These are phyloP conservation scores for Cheilinus undulatus DNA, from an alignment of 2,113 vertebrate genomes.

Conservation along the genomic window DNA sequence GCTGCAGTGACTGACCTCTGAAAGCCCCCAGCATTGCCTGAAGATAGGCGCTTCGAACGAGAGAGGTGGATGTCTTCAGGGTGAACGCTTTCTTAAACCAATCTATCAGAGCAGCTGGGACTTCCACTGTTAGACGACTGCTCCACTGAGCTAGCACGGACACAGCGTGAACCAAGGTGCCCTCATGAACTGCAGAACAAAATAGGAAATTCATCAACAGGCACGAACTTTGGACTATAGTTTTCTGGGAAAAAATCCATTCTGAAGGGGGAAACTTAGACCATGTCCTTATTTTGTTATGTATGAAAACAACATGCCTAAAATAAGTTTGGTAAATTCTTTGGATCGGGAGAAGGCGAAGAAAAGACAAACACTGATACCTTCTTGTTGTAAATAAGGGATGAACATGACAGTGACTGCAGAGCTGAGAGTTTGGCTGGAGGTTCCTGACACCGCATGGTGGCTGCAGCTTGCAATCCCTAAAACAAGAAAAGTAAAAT, in stretches of 20 bases:
- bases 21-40: constrained; percentile 94
- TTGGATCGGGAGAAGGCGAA: not conserved
- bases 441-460: constrained; percentile 90
- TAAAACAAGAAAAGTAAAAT: constrained; percentile 55
- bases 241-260: too few species aligned
- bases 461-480: constrained; percentile 95
- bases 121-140: constrained; percentile 88
- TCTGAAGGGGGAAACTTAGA: too few species aligned
- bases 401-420: constrained; percentile 90
- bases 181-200: constrained; percentile 90
- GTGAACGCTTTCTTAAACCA: constrained; percentile 97
- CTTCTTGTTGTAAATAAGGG: constrained; percentile 97
- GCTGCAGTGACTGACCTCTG: constrained; percentile 86
- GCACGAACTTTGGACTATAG: too few species aligned
- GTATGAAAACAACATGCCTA: not conserved
- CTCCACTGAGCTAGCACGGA: constrained; percentile 95
- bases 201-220: too few species aligned
- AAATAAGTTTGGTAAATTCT: not conserved
- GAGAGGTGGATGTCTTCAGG: constrained; percentile 93
- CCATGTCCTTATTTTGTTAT: too few species aligned
- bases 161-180: constrained; percentile 92
- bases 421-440: constrained; percentile 90
- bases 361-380: constrained; percentile 71
- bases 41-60: constrained; percentile 93
- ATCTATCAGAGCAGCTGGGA: constrained; percentile 89